A percentile compares a stretch with the other conserved stretches of the same genome.
These are phyloP conservation scores for Chondrosia reniformis DNA, from an alignment of 37 sponge, comb jelly and placozoan species.

Conservation along the genomic window DNA sequence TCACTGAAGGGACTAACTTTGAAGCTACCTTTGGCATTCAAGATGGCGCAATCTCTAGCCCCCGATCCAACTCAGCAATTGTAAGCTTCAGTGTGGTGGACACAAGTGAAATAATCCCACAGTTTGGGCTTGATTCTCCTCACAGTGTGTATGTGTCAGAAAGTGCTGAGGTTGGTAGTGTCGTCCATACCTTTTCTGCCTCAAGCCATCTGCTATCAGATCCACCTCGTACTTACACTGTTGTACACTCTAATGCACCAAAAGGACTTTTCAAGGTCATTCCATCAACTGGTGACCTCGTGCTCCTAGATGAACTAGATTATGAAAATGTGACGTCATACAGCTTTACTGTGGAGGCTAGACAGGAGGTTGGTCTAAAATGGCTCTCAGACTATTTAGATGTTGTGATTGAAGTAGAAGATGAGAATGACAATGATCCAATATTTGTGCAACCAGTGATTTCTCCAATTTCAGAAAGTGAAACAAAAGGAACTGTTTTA, in stretches of 20 bases:
- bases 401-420: constrained; percentile 44
- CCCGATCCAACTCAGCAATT: neutral
- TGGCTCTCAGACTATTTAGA: constrained; percentile 15
- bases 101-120: constrained; percentile 3
- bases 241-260: neutral
- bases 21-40: neutral
- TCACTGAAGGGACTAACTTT: constrained; percentile 41
- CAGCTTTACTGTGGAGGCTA: constrained; percentile 41
- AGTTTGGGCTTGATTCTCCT: constrained; percentile 4
- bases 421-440: constrained; percentile 76
- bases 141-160: constrained; percentile 20
- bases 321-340: constrained; percentile 45
- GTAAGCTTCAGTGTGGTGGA: constrained; percentile 15
- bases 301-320: constrained; percentile 21
- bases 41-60: constrained; percentile 24
- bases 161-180: neutral
- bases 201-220: constrained; percentile 20
- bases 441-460: constrained; percentile 30
- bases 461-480: constrained; percentile 41
- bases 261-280: constrained; percentile 37
- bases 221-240: neutral
- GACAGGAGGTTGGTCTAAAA: constrained; percentile 28
- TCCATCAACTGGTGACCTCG: constrained; percentile 50
- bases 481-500: constrained; percentile 15
- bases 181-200: constrained; percentile 24